phyloP scores from a whole-genome alignment of 2,797 vertebrate species.

The Ficedula albicollis region DNA sequence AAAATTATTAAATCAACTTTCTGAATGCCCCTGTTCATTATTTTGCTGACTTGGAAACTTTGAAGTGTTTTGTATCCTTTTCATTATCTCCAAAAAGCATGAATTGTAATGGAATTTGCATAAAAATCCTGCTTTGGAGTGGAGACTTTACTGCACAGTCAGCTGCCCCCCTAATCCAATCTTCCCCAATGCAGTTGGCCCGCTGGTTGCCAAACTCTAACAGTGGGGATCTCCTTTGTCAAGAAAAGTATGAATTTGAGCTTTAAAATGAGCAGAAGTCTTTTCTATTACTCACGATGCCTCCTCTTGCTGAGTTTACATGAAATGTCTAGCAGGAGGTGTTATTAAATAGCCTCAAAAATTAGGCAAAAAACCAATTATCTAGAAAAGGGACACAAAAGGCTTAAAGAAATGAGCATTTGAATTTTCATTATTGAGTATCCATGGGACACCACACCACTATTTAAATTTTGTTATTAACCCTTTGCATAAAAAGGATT shows the following conservation, averaged over 20 bases:
- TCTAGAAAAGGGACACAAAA: slow-evolving; percentile 73
- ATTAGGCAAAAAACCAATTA: slow-evolving; percentile 80
- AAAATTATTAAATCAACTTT: slow-evolving; percentile 67
- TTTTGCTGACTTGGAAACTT: slow-evolving; percentile 86
- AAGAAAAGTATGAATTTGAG: slow-evolving; percentile 83
- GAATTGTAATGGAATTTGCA: slow-evolving; percentile 90
- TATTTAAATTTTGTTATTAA: slow-evolving; percentile 78
- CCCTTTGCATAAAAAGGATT: slow-evolving; percentile 67
- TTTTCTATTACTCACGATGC: slow-evolving; percentile 81
- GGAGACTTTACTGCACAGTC: slow-evolving; percentile 81
- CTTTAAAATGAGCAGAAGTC: slow-evolving; percentile 82
- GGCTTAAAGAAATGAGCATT: slow-evolving; percentile 77
- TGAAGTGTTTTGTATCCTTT: slow-evolving; percentile 84
- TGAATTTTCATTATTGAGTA: slow-evolving; percentile 79
- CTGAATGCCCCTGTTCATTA: slow-evolving; percentile 78
- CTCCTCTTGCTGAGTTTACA: slow-evolving; percentile 89
- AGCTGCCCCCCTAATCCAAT: slow-evolving; percentile 91
- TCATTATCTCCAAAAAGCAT: slow-evolving; percentile 82
- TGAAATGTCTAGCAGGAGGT: slow-evolving; percentile 82
- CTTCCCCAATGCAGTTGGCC: slow-evolving; percentile 82
- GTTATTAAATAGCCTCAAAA: slow-evolving; percentile 82
- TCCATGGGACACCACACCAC: slow-evolving; percentile 72
- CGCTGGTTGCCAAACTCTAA: slow-evolving; percentile 82
- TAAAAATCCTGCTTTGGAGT: slow-evolving; percentile 86
- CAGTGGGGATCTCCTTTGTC: slow-evolving; percentile 89